Conservation (phyloP, 2,888 invertebrate species). For the Crepidodera aurea region DNA sequence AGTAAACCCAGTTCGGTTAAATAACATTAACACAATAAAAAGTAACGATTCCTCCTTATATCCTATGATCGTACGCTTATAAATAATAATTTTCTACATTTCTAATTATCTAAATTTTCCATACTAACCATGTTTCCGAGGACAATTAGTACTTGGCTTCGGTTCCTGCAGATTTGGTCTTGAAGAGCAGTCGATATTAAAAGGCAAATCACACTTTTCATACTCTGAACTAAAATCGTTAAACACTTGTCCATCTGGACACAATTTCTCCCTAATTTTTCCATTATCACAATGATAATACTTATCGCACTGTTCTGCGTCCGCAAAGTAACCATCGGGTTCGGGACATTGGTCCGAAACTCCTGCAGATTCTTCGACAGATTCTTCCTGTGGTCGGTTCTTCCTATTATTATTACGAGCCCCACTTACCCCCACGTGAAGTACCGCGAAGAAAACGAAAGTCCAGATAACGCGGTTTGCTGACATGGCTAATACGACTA, state of each 20-base stretch:
- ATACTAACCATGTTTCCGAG: constrained; percentile 74
- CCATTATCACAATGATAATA: constrained; percentile 85
- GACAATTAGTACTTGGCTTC: constrained; percentile 76
- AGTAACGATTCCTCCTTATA: too few species aligned
- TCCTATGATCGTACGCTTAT: too few species aligned
- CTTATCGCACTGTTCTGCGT: constrained; percentile 87
- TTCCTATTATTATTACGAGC: constrained; percentile 18
- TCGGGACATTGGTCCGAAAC: constrained; percentile 80
- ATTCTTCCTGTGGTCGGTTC: constrained; percentile 1
- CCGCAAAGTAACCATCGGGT: constrained; percentile 83
- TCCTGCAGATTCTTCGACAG: constrained; percentile 61
- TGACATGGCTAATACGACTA: constrained; percentile 34
- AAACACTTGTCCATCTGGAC: constrained; percentile 90
- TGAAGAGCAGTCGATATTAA: constrained; percentile 84
- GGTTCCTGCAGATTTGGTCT: constrained; percentile 80
- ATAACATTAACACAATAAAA: too few species aligned
- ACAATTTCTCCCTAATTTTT: constrained; percentile 77
- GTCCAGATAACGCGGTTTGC: constrained; percentile 25
- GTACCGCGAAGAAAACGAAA: constrained; percentile 32
- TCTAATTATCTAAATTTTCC: too few species aligned
- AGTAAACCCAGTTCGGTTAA: too few species aligned
- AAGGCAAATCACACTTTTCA: constrained; percentile 88
- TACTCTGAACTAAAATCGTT: constrained; percentile 83
- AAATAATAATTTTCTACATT: too few species aligned
- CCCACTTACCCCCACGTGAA: constrained; percentile 23